Base-by-base conservation (phyloP, 2,113 vertebrate species). In the Hippocampus barbouri region DNA sequence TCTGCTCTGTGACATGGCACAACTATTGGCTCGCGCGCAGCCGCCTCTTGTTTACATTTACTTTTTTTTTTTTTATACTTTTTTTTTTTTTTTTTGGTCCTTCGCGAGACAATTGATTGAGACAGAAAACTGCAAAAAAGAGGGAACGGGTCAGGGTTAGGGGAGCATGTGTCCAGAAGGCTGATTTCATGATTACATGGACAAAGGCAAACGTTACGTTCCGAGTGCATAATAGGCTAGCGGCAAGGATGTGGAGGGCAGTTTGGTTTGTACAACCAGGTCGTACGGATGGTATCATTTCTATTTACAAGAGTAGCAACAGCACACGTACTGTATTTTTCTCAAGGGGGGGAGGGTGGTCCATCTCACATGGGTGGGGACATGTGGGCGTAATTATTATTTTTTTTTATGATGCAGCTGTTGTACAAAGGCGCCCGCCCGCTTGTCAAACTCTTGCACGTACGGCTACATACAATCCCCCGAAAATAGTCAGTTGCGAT, bases 1-100 rank as follows among this genome's bases (percentile, higher is more conserved):
- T 92, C 88, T 89, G 89, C 87, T 88, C 89, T 85, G 85, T 80
- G 72, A 92, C 90, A 89, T 89, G 85, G 89, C 91, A 90, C 90
- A 84, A 87, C 87, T 88, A 56, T 71, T 51, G 84, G 86, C 78
- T 79, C 82, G 49, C 76, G 60, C 77, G 74, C 82, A 76, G 85
- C 81, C 79, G 85, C 82, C 76, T 84, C 68, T 78, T 56, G 71
- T 84, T 85, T 69, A 69, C 75, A 3, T 60, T 18, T 59, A 15
- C 2, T 25, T 34, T 53, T 21, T 38, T 25, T 34, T 53, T 21
- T 74, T 88, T 91, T 93, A 38, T 38, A 38, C 34, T 6, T 12
- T 18, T 47, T 4, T 23, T 77, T 4, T 23, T 77, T 77, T 38
- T 74, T 88, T 91, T 93, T 92, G 91, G 91, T 93, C 91, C 89